Evolutionary conservation across 2,797 vertebrate genomes (phyloP).

Genomic region (Decapterus maruadsi): DNA sequence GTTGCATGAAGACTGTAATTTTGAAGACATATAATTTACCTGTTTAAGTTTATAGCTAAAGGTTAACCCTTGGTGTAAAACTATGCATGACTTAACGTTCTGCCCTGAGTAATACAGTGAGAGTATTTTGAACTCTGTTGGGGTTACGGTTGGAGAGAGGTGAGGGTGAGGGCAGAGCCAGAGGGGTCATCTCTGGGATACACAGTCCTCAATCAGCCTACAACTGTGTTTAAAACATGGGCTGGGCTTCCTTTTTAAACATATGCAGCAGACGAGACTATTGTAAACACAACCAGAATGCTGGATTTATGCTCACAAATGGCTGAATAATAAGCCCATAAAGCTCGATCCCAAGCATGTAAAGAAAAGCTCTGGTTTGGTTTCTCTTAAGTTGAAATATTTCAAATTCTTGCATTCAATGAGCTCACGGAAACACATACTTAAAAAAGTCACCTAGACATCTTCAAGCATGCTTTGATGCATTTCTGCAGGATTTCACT

Average conservation of each 20-base stretch:
- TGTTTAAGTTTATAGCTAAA: conserved; percentile 74
- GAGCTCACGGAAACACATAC: conserved; percentile 6
- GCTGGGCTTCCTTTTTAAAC: conserved; percentile 33
- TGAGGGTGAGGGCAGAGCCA: conserved; percentile 27
- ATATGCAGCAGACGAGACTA: conserved; percentile 9
- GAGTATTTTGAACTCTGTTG: conserved; percentile 49
- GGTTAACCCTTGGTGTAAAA: conserved; percentile 69
- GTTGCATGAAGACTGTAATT: conserved; percentile 77
- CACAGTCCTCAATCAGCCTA: conserved; percentile 32
- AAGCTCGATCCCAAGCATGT: conserved; percentile 31
- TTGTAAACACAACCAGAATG: conserved; percentile 37
- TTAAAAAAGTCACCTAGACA: not conserved
- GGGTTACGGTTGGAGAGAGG: conserved; percentile 25
- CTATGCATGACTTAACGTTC: conserved; percentile 59
- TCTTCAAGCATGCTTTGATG: conserved; percentile 10
- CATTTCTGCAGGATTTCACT: not conserved
- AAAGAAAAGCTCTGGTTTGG: conserved; percentile 23
- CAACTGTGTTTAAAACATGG: conserved; percentile 42
- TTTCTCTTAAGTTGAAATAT: conserved; percentile 11
- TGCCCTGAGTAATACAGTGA: conserved; percentile 40
- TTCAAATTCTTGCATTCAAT: conserved; percentile 27
- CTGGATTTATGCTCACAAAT: conserved; percentile 31
- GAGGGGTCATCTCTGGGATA: conserved; percentile 42
- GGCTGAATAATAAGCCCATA: conserved; percentile 19
- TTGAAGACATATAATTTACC: conserved; percentile 75